These are phyloP conservation scores for Syrmaticus mikado DNA, from an alignment of 2,113 vertebrate species.

Conservation along the genomic window DNA sequence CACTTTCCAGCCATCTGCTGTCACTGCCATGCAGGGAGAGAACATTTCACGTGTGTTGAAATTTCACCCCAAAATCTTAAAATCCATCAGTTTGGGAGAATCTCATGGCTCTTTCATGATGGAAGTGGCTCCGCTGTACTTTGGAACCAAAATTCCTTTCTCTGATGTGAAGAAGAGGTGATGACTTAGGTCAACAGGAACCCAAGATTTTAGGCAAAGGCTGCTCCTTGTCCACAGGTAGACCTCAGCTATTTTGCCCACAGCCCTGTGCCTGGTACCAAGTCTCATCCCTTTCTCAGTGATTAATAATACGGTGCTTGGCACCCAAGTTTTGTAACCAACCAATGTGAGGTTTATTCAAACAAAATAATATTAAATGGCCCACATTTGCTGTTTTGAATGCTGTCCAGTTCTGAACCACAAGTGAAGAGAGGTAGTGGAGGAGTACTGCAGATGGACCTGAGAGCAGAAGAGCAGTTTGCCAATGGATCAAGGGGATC, in stretches of 20 bases:
- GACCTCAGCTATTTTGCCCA: background rate
- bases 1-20: background rate
- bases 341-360: accelerated
- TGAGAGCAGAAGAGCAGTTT: background rate
- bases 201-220: background rate
- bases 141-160: background rate
- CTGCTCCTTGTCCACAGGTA: background rate
- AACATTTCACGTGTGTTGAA: too few species aligned
- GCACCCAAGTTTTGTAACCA: background rate
- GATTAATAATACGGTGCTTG: background rate
- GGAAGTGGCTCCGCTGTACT: background rate
- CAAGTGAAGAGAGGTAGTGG: background rate
- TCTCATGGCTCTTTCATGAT: background rate
- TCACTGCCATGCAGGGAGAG: background rate
- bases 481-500: background rate
- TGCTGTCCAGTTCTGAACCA: background rate
- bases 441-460: background rate
- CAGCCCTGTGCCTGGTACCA: background rate
- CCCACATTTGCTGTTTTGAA: background rate
- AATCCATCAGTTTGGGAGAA: background rate
- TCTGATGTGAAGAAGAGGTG: background rate
- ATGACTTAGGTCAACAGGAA: background rate
- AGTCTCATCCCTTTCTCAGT: background rate
- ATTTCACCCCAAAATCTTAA: background rate
- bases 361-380: accelerated